These are phyloP conservation scores for Dolichopus griseipennis DNA, from an alignment of 2,888 invertebrate species.

Conservation along the genomic window DNA sequence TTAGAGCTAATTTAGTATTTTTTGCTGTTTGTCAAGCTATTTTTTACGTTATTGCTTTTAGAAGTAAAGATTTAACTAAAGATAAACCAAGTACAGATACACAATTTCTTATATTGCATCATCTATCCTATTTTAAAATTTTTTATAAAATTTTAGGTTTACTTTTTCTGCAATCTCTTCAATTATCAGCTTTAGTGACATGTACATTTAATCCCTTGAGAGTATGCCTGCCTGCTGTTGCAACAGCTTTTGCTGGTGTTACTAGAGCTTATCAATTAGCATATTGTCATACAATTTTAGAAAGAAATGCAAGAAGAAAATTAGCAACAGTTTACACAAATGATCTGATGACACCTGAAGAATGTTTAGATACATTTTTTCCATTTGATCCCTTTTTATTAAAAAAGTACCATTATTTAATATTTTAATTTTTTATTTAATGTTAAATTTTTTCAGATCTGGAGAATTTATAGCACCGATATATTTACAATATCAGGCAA, in stretches of 20 bases:
- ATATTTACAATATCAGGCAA: conserved; percentile 47
- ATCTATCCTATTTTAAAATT: conserved; percentile 9
- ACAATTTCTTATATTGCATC: neutral
- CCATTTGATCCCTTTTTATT: conserved; percentile 86
- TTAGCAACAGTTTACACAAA: conserved; percentile 51
- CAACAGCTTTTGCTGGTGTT: conserved; percentile 70
- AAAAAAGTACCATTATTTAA: conserved; percentile 36
- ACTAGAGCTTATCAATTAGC: conserved; percentile 79
- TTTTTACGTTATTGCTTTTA: conserved; percentile 86
- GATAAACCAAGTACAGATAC: conserved; percentile 59
- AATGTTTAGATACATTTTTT: conserved; percentile 61
- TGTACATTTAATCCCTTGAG: conserved; percentile 81
- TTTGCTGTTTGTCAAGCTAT: conserved; percentile 86
- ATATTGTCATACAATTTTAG: conserved; percentile 84
- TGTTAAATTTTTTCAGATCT: conserved; percentile 34
- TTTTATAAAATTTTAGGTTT: conserved; percentile 53
- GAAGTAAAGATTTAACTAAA: conserved; percentile 72
- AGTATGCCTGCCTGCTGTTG: conserved; percentile 67
- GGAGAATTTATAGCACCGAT: conserved; percentile 40
- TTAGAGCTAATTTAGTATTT: conserved; percentile 75
- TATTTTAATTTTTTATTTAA: neutral
- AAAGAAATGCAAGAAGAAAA: conserved; percentile 63
- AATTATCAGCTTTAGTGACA: conserved; percentile 77
- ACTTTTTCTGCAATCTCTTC: conserved; percentile 68
- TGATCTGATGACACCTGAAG: conserved; percentile 44